Percentiles rank a stretch among this genome's conserved stretches.
phyloP scores from a whole-genome alignment of 2,888 invertebrate genomes.

The Rhingia rostrata region DNA sequence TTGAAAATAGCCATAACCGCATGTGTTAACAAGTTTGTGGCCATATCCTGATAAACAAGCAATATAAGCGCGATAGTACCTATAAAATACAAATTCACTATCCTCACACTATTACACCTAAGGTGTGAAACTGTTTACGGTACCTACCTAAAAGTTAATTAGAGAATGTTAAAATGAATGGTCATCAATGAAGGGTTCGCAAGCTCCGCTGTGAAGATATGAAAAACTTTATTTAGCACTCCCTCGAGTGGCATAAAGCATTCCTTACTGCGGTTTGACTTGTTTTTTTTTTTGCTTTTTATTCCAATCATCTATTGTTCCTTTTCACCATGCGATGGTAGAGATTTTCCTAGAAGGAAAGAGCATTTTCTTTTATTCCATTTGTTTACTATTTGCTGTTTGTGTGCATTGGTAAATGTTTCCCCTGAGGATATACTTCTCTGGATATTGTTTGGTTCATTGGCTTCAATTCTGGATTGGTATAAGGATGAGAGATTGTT shows the following conservation, averaged over 20 bases:
- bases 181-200: slow-evolving; percentile 12
- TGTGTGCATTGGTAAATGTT: slow-evolving; percentile 55
- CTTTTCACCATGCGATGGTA: slow-evolving; percentile 2
- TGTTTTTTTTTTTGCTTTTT: slow-evolving; percentile 8
- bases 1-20: too few relatives aligned
- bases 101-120: neutral
- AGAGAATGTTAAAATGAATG: slow-evolving; percentile 27
- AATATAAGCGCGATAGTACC: neutral
- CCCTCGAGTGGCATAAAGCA: slow-evolving; percentile 59
- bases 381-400: slow-evolving; percentile 26
- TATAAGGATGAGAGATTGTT: slow-evolving; percentile 52
- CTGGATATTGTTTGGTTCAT: slow-evolving; percentile 64
- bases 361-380: slow-evolving; percentile 22
- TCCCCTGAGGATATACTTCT: slow-evolving; percentile 45
- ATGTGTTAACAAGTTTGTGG: too few relatives aligned
- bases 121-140: slow-evolving; percentile 40
- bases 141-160: slow-evolving; percentile 43
- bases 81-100: neutral
- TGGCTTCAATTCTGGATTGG: slow-evolving; percentile 50
- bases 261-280: slow-evolving; percentile 8
- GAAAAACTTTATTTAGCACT: slow-evolving; percentile 37
- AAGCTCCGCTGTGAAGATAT: slow-evolving; percentile 4
- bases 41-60: too few relatives aligned
- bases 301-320: slow-evolving; percentile 7
- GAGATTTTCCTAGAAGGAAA: slow-evolving; percentile 3